Evolutionary conservation across 2,797 vertebrate genomes (phyloP).

Genomic region (Monodelphis domestica): DNA sequence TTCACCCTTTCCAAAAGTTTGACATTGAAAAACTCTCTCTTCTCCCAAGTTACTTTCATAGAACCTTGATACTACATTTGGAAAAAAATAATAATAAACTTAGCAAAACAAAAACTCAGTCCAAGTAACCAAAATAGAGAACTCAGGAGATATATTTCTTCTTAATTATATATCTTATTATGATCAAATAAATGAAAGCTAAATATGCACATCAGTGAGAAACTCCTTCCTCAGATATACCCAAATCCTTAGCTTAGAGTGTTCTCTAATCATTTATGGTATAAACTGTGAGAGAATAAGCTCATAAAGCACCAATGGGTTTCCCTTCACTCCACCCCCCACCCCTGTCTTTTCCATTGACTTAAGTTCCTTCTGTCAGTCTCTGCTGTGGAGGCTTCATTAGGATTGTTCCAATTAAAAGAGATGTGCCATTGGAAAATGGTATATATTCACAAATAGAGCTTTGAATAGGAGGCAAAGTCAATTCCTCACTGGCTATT

Average conservation of each 20-base stretch:
- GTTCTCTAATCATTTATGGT: slow-evolving; percentile 20
- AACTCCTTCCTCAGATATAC: background rate
- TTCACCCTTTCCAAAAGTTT: slow-evolving; percentile 38
- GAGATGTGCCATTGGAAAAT: slow-evolving; percentile 53
- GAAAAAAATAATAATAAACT: slow-evolving; percentile 29
- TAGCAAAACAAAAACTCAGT: slow-evolving; percentile 39
- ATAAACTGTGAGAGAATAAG: slow-evolving; percentile 47
- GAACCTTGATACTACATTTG: slow-evolving; percentile 21
- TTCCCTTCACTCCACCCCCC: background rate
- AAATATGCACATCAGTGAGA: slow-evolving; percentile 5
- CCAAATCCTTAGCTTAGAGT: slow-evolving; percentile 6
- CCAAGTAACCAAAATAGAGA: slow-evolving; percentile 39
- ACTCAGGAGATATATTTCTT: slow-evolving; percentile 12
- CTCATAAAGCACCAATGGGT: slow-evolving; percentile 38
- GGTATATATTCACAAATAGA: slow-evolving; percentile 73
- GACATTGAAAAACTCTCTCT: slow-evolving; percentile 38
- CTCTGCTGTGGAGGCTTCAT: slow-evolving; percentile 56
- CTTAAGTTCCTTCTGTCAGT: slow-evolving; percentile 1
- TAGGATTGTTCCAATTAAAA: slow-evolving; percentile 80
- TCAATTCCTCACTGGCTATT: slow-evolving; percentile 71
- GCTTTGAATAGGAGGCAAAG: slow-evolving; percentile 73
- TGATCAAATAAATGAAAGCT: slow-evolving; percentile 20
- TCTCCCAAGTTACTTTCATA: background rate
- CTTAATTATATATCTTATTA: background rate
- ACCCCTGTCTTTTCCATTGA: slow-evolving; percentile 35